A percentile compares a stretch with the other conserved stretches of the same genome.
phyloP scores from a whole-genome alignment of 2,113 vertebrate genomes.

The Romanogobio albipinnatus region DNA sequence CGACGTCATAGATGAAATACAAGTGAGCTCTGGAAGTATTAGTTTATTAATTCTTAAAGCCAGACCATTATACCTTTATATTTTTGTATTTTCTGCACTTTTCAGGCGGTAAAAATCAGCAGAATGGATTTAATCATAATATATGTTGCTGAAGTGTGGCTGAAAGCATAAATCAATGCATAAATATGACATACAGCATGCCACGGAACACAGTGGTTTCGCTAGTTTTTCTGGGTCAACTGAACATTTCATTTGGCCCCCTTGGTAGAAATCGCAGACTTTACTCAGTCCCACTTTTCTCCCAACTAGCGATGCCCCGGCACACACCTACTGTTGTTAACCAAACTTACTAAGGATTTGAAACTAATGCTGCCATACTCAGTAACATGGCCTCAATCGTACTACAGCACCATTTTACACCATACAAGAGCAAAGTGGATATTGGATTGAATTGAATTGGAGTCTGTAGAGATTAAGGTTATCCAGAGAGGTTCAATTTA shows the following conservation, averaged over 20 bases:
- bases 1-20: neutral
- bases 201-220: no score
- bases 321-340: neutral
- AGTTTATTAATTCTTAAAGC: neutral
- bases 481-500: constrained; percentile 24
- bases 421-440: neutral
- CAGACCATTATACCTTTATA: neutral
- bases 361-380: neutral
- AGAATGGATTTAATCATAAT: neutral
- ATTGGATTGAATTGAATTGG: neutral
- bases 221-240: no score
- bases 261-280: no score
- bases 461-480: constrained; percentile 20
- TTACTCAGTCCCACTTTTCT: no score
- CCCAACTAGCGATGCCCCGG: no score
- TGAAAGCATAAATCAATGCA: no score
- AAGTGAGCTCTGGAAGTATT: neutral
- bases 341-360: neutral
- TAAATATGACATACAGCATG: no score
- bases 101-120: neutral
- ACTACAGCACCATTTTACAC: neutral
- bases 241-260: no score
- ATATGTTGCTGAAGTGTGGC: no score
- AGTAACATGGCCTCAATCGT: neutral
- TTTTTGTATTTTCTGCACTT: neutral